A percentile compares a stretch with the other conserved stretches of the same genome.
Evolutionary conservation across 2,888 invertebrate genomes (phyloP).

Genomic region (Suillia variegata): DNA sequence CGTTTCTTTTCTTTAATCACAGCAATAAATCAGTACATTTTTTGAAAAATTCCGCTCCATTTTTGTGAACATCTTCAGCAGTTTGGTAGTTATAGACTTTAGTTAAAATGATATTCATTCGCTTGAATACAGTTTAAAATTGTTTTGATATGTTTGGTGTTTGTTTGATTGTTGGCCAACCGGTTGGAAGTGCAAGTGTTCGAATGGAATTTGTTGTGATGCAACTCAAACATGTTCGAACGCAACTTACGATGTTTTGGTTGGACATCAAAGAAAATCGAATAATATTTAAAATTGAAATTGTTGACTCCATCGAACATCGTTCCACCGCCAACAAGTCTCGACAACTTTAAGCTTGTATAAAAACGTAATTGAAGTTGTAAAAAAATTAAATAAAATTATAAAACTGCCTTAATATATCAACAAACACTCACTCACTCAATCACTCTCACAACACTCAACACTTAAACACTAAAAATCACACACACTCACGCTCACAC

Average conservation of each 20-base stretch:
- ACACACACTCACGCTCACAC: conserved; percentile 12
- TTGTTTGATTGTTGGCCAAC: conserved; percentile 16
- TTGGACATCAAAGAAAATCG: too few relatives aligned
- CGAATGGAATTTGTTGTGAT: too few relatives aligned
- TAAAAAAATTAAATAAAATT: too few relatives aligned
- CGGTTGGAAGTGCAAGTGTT: too few relatives aligned
- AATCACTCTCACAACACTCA: background rate
- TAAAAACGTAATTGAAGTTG: too few relatives aligned
- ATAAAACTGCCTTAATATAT: too few relatives aligned
- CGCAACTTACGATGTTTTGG: too few relatives aligned
- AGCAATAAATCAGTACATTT: conserved; percentile 61
- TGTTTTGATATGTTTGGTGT: conserved; percentile 21
- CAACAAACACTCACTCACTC: background rate
- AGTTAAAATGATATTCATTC: background rate
- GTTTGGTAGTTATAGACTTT: background rate
- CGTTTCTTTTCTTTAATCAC: conserved; percentile 61
- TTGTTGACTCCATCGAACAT: too few relatives aligned
- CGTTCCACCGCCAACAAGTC: too few relatives aligned
- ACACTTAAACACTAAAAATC: background rate
- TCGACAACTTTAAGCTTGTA: too few relatives aligned
- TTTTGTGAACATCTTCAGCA: conserved; percentile 26
- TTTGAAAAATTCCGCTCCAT: conserved; percentile 43
- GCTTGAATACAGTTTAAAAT: conserved; percentile 23
- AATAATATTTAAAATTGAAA: too few relatives aligned
- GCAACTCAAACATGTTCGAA: too few relatives aligned